Evolutionary conservation across 2,888 invertebrate genomes (phyloP), one percentile per base, ranked within the genome.

Genomic region (Epirrita christyi): DNA sequence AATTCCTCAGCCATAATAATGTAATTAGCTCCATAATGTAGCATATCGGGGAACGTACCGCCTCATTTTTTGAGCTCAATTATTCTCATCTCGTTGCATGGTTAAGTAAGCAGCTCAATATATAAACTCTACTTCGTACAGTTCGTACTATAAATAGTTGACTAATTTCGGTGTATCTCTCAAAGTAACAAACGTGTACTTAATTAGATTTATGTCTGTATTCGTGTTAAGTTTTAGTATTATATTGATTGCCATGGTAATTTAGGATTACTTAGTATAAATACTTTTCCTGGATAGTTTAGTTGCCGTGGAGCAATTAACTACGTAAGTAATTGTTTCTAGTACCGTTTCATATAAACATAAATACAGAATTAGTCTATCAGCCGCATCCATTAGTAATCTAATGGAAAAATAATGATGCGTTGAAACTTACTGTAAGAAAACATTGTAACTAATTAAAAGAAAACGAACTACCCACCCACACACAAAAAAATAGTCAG

Each of bases 241-340:
- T 41, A 14, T 40, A 36, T 47, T 55, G 42, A 43, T 47, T 55
- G 59, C 59, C 59, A 59, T 59, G 53, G 49, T 50, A 34, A 41
- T 50, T 50, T 46, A 50, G 41, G 14, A 29, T 49, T 46, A 53
- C 14, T 44, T 44, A 42, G 11, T 11, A 5, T 2, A 21, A 2
- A 40, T 41, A 45, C 21, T 38, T 28, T 27, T 51, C 42, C 32
- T 27, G 6, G 15, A 7, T 41, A 44, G 32, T 32, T 45, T 49
- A 49, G 36, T 42, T 14, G 27, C 29, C 32, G 14, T 45, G 34
- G 48, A 42, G 46, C 37, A 42, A 51, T 51, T 37, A 37, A 41
- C 29, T 2, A 1, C 14, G 13, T 38, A 11, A 8, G 14, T 38
- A 14, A 7, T 38, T 0, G 14, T 38, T 13, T 21, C 21, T 36